A percentile compares a stretch with the other conserved stretches of the same genome.
Conservation (phyloP, 2,113 vertebrate species). For the Pandion haliaetus region DNA sequence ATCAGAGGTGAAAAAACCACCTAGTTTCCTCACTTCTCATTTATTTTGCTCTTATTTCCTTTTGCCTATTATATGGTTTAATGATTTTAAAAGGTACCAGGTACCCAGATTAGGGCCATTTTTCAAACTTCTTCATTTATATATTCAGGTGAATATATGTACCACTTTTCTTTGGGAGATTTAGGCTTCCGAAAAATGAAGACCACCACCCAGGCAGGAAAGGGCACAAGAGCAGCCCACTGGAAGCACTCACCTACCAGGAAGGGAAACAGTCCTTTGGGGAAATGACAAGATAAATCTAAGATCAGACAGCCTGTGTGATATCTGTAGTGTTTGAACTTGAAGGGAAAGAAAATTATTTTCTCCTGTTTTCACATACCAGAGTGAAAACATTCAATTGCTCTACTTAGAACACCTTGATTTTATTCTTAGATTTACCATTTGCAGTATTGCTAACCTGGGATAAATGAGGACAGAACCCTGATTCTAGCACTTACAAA, state of each 20-base stretch:
- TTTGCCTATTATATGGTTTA: background rate
- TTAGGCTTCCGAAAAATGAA: background rate
- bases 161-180: background rate
- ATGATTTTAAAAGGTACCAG: background rate
- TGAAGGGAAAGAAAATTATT: background rate
- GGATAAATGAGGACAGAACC: background rate
- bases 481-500: background rate
- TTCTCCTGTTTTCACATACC: background rate
- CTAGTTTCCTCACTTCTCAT: background rate
- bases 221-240: background rate
- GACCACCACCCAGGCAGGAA: background rate
- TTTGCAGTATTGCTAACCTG: background rate
- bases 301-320: background rate
- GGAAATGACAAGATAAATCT: background rate
- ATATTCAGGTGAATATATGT: background rate
- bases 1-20: background rate
- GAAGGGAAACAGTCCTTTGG: background rate
- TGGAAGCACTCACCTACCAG: background rate
- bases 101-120: background rate
- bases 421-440: background rate
- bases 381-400: background rate
- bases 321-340: background rate
- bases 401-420: background rate
- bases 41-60: conserved; percentile 18
- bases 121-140: background rate